Conservation (phyloP, 2,797 vertebrate species). For the Acipenser transmontanus region DNA sequence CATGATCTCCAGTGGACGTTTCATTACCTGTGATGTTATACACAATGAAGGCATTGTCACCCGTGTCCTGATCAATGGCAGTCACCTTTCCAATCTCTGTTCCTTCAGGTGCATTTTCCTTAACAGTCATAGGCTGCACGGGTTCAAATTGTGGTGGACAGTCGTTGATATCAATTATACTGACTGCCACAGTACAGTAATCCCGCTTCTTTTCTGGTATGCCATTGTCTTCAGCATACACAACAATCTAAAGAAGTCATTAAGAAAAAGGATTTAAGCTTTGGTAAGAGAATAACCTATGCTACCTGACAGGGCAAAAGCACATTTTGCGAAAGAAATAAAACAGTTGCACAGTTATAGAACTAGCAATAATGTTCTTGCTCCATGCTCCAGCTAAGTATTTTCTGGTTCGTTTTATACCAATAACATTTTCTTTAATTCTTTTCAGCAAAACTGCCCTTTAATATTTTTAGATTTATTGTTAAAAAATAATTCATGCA, state of each 20-base stretch:
- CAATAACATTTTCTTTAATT: too few relatives aligned
- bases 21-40: slow-evolving; percentile 41
- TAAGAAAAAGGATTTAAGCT: not conserved
- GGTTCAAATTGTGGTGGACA: slow-evolving; percentile 36
- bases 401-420: too few relatives aligned
- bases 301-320: not conserved
- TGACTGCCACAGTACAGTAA: slow-evolving; percentile 41
- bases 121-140: slow-evolving; percentile 27
- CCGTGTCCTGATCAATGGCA: slow-evolving; percentile 38
- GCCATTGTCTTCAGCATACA: slow-evolving; percentile 45
- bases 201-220: slow-evolving; percentile 40
- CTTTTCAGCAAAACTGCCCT: too few relatives aligned
- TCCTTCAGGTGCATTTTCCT: slow-evolving; percentile 32
- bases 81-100: slow-evolving; percentile 37
- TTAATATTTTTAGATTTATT: too few relatives aligned
- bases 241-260: slow-evolving; percentile 30
- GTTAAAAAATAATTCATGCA: too few relatives aligned
- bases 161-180: slow-evolving; percentile 42
- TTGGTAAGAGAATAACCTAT: not conserved
- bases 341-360: too few relatives aligned
- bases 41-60: slow-evolving; percentile 43
- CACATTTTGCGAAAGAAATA: not conserved
- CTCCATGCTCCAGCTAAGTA: too few relatives aligned
- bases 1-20: too few relatives aligned
- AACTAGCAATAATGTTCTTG: too few relatives aligned